phyloP scores from a whole-genome alignment of 2,888 invertebrate species.

The Microdon myrmicae region DNA sequence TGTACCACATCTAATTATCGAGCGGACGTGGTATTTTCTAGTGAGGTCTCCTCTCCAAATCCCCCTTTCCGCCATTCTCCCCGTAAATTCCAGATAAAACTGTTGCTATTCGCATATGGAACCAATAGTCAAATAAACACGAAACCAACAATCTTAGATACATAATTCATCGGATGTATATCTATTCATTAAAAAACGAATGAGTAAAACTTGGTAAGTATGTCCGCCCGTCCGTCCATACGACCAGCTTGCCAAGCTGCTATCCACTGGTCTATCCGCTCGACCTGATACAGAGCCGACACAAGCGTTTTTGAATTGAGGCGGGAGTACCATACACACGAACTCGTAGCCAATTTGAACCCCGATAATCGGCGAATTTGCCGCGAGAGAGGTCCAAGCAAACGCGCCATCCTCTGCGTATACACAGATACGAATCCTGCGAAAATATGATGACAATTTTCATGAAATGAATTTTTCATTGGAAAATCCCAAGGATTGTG shows the following conservation, averaged over 20 bases:
- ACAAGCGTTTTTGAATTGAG: too few species aligned
- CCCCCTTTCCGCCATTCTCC: too few species aligned
- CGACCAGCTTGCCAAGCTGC: slow-evolving; percentile 28
- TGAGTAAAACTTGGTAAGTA: slow-evolving; percentile 24
- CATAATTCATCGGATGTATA: slow-evolving; percentile 53
- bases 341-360: slow-evolving; percentile 12
- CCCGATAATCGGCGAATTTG: slow-evolving; percentile 11
- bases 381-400: not conserved
- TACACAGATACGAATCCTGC: slow-evolving; percentile 22
- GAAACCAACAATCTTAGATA: slow-evolving; percentile 53
- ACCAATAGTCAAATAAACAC: slow-evolving; percentile 54
- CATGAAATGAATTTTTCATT: slow-evolving; percentile 46
- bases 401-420: not conserved
- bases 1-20: too few species aligned
- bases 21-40: too few species aligned
- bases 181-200: slow-evolving; percentile 51
- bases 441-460: slow-evolving; percentile 40
- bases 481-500: slow-evolving; percentile 43
- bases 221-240: slow-evolving; percentile 13
- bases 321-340: too few species aligned
- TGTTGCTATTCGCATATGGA: too few species aligned
- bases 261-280: slow-evolving; percentile 29
- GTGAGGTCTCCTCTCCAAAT: too few species aligned
- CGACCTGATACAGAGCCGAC: slow-evolving; percentile 20
- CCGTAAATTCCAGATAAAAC: too few species aligned